A percentile compares a stretch with the other conserved stretches of the same genome.
phyloP scores from a whole-genome alignment of 2,888 invertebrate species.

The Spisula solida region DNA sequence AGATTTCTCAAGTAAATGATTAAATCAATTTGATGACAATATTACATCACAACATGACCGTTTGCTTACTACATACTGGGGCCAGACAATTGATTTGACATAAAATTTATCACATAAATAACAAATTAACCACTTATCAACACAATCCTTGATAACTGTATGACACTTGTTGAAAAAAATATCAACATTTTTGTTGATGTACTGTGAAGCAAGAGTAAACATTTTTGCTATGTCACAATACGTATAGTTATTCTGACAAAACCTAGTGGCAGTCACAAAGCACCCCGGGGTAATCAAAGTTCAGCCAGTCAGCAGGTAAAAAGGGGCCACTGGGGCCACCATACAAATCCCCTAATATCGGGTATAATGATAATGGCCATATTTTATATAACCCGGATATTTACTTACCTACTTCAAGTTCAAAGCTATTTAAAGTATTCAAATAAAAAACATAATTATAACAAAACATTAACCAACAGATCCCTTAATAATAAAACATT shows the following conservation, averaged over 20 bases:
- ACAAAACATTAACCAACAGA: background rate
- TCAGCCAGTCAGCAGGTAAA: background rate
- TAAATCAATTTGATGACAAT: constrained; percentile 21
- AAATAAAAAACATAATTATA: background rate
- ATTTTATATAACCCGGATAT: constrained; percentile 16
- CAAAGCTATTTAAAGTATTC: background rate
- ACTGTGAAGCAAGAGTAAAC: background rate
- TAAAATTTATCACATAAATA: constrained; percentile 50
- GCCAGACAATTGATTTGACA: constrained; percentile 25
- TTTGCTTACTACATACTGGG: background rate
- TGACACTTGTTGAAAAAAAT: constrained; percentile 34
- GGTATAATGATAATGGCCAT: background rate
- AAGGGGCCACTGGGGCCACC: background rate
- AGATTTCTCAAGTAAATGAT: constrained; percentile 37
- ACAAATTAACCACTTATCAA: constrained; percentile 37
- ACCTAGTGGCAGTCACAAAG: background rate
- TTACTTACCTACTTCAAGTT: background rate
- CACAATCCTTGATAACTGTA: constrained; percentile 27
- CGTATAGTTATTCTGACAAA: background rate
- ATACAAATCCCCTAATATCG: constrained; percentile 7
- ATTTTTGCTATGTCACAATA: constrained; percentile 13
- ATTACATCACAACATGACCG: constrained; percentile 10
- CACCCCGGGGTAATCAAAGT: background rate
- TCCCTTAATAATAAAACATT: background rate
- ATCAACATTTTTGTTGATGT: constrained; percentile 25